Conservation (phyloP, 2,888 invertebrate species). For the Amphiduros pacificus region DNA sequence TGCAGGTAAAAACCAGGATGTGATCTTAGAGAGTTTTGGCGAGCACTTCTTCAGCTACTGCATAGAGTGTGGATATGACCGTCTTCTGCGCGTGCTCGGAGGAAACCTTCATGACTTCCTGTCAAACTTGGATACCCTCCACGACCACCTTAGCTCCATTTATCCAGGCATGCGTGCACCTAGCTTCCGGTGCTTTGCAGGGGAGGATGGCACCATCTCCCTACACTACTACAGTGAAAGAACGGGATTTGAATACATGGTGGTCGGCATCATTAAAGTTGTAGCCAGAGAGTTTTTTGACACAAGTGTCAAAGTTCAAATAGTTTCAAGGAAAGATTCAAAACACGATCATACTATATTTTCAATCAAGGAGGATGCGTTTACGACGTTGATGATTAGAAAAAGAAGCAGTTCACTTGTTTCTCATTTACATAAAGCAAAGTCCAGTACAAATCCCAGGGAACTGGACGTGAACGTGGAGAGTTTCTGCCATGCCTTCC, state of each 20-base stretch:
- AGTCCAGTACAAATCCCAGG: slow-evolving; percentile 14
- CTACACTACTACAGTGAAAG: slow-evolving; percentile 37
- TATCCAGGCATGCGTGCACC: slow-evolving; percentile 23
- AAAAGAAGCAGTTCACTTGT: slow-evolving; percentile 21
- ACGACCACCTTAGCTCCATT: slow-evolving; percentile 25
- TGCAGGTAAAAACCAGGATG: slow-evolving; percentile 10
- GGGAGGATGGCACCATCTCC: slow-evolving; percentile 27
- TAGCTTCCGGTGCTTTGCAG: slow-evolving; percentile 26
- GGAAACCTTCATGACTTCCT: slow-evolving; percentile 26
- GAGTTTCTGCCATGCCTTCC: slow-evolving; percentile 35
- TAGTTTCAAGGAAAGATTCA: slow-evolving; percentile 6
- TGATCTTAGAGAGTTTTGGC: slow-evolving; percentile 47
- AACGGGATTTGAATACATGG: slow-evolving; percentile 34
- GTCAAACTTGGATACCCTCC: slow-evolving; percentile 35
- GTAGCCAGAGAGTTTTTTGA: slow-evolving; percentile 18
- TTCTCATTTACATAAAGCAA: slow-evolving; percentile 2
- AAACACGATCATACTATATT: slow-evolving; percentile 16
- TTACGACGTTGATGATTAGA: slow-evolving; percentile 1
- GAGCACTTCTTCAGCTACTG: slow-evolving; percentile 53
- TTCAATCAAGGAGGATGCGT: slow-evolving; percentile 13
- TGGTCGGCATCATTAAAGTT: slow-evolving; percentile 23
- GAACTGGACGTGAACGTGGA: slow-evolving; percentile 13
- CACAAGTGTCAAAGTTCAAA: slow-evolving; percentile 14
- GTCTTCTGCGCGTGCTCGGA: slow-evolving; percentile 21
- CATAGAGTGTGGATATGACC: slow-evolving; percentile 40